phyloP scores from a whole-genome alignment of 2,113 vertebrate genomes.

The Proterorhinus semilunaris region DNA sequence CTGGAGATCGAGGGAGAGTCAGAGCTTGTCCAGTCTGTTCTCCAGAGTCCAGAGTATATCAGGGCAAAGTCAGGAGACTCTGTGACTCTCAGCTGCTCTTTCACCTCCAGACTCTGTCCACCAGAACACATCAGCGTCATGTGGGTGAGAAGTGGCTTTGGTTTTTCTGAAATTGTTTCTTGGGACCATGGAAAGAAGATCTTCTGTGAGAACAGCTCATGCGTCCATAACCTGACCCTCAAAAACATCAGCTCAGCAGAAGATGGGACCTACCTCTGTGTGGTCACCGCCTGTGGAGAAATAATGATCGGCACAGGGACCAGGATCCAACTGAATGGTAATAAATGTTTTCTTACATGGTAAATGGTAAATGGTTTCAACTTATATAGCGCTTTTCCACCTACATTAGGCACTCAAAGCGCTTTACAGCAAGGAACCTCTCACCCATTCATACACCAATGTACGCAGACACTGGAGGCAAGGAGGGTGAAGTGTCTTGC shows the following conservation, averaged over 20 bases:
- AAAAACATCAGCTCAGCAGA: background rate
- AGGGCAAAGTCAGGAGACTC: background rate
- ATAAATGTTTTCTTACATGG: too few relatives aligned
- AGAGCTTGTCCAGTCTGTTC: background rate
- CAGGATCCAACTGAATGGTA: too few relatives aligned
- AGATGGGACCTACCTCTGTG: background rate
- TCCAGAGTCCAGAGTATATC: conserved; percentile 17
- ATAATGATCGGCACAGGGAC: too few relatives aligned
- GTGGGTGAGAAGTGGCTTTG: background rate
- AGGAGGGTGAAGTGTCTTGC: too few relatives aligned
- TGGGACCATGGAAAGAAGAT: background rate
- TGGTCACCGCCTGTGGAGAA: too few relatives aligned
- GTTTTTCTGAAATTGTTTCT: background rate
- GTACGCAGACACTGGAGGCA: too few relatives aligned
- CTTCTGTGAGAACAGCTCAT: background rate
- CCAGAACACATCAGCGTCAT: background rate
- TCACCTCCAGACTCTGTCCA: background rate
- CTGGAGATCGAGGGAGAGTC: background rate
- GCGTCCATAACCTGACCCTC: background rate
- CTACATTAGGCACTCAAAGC: too few relatives aligned
- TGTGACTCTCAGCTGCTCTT: conserved; percentile 2
- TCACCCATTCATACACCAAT: too few relatives aligned
- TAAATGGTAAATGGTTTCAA: too few relatives aligned
- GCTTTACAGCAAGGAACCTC: too few relatives aligned
- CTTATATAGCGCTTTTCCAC: too few relatives aligned